Evolutionary conservation across 2,888 invertebrate genomes (phyloP), one percentile per base, ranked within the genome.

Genomic region (Timema podura): DNA sequence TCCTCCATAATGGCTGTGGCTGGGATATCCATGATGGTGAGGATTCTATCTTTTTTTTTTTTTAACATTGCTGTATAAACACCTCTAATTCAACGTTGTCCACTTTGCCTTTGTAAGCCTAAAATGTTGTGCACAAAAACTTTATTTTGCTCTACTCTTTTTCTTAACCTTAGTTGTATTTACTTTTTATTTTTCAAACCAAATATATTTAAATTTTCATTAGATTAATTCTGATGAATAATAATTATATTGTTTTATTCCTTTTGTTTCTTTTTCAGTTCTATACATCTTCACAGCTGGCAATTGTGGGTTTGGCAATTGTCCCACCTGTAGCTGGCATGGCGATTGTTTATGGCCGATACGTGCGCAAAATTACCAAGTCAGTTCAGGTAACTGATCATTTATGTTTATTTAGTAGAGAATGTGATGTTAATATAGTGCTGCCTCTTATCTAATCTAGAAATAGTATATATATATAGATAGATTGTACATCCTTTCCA

Each of bases 21-120:
- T 61, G 96, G 97, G 0, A 89, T 95, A 51, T 90, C 92, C 46
- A 96, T 98, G 93, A 98, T 98, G 98, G 94, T 95, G 82, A 80
- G 76, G 71, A 73, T 67, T 70, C 64, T 30, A 0, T 49, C 0
- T 48, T 46, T n/a, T 46, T 5, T 46, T 5, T 59, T 54, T 13
- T 51, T 11, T 61, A 46, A 13, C 44, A 51, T 13, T 51, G 11
- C 51, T n/a, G 51, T 51, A 13, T 11, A 51, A 30, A 30, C 30
- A 30, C 30, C 30, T 30, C 30, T 30, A 30, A 30, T 30, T 30
- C 30, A 30, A 30, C 30, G 3, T 30, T 30, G 30, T 30, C 30
- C 30, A 30, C 30, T 30, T 30, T 30, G 30, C 30, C 2, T 30
- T 30, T 30, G 30, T 30, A 30, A 30, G 30, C 30, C 30, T 30